phyloP scores from a whole-genome alignment of 1,140 invertebrate genomes.

The Diplogasteroides magnus region DNA sequence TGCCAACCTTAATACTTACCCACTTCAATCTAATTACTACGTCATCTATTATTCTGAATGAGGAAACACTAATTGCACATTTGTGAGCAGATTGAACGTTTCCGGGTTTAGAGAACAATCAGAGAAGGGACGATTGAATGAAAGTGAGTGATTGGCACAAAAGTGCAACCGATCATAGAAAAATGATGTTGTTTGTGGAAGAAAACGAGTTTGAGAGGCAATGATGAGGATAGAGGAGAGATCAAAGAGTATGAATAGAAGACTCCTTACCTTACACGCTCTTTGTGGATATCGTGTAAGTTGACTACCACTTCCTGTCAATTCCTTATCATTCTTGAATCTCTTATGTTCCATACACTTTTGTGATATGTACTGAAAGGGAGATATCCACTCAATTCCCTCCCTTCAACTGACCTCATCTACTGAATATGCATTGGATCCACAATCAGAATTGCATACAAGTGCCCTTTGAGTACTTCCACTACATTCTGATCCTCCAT shows the following conservation, averaged over 20 bases:
- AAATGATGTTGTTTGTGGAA: too few relatives aligned
- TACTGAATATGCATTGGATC: slow-evolving; percentile 31
- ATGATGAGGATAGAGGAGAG: too few relatives aligned
- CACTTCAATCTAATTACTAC: too few relatives aligned
- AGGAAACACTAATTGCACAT: too few relatives aligned
- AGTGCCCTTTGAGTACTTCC: slow-evolving; percentile 43
- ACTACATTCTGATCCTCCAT: slow-evolving; percentile 49
- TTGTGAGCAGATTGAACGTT: too few relatives aligned
- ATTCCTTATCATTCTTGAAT: slow-evolving; percentile 46
- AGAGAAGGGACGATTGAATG: not conserved
- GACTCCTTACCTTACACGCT: slow-evolving; percentile 53
- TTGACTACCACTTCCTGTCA: slow-evolving; percentile 49
- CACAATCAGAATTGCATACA: slow-evolving; percentile 43
- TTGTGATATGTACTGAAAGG: slow-evolving; percentile 43
- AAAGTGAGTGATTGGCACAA: slow-evolving; percentile 1
- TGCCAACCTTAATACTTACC: too few relatives aligned
- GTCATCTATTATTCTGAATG: too few relatives aligned
- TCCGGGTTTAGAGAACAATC: too few relatives aligned
- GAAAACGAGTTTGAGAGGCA: too few relatives aligned
- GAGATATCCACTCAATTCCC: slow-evolving; percentile 10
- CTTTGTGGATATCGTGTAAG: slow-evolving; percentile 50
- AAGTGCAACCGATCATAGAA: too few relatives aligned
- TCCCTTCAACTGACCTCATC: slow-evolving; percentile 37
- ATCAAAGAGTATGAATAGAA: too few relatives aligned
- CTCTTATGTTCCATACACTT: slow-evolving; percentile 51